Evolutionary conservation across 1,140 invertebrate species (phyloP).

Genomic region (Odontomachus brunneus): DNA sequence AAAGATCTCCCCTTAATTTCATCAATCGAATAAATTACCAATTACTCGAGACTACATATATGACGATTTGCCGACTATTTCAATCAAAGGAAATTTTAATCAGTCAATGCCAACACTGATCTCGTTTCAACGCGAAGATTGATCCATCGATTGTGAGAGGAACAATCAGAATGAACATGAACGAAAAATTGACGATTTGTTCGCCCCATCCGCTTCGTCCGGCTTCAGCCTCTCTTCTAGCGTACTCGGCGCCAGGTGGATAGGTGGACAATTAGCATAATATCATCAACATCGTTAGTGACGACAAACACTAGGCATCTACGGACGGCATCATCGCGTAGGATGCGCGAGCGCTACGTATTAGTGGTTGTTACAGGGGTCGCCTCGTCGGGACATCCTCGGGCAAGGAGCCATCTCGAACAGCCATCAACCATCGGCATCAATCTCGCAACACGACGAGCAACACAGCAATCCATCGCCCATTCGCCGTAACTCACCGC

Average conservation of each 20-base stretch:
- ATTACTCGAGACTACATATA: no score
- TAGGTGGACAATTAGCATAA: slow-evolving; percentile 46
- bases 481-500: slow-evolving; percentile 84
- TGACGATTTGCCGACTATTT: no score
- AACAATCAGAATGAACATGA: background rate
- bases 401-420: background rate
- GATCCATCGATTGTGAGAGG: no score
- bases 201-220: background rate
- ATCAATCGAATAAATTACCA: no score
- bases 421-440: slow-evolving; percentile 34
- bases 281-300: slow-evolving; percentile 63
- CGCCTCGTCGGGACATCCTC: no score
- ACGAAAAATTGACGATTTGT: background rate
- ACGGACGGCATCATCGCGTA: slow-evolving; percentile 53
- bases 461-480: slow-evolving; percentile 65
- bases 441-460: slow-evolving; percentile 57
- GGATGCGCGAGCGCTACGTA: slow-evolving; percentile 36
- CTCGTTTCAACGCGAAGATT: no score
- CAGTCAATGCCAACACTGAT: no score
- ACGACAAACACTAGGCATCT: slow-evolving; percentile 63
- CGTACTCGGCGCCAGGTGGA: background rate
- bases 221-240: background rate
- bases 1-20: no score
- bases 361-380: slow-evolving; percentile 59
- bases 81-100: no score